Percentiles rank a stretch among this genome's conserved stretches.
Evolutionary conservation across 1,140 invertebrate genomes (phyloP).

Genomic region (Atta colombica): DNA sequence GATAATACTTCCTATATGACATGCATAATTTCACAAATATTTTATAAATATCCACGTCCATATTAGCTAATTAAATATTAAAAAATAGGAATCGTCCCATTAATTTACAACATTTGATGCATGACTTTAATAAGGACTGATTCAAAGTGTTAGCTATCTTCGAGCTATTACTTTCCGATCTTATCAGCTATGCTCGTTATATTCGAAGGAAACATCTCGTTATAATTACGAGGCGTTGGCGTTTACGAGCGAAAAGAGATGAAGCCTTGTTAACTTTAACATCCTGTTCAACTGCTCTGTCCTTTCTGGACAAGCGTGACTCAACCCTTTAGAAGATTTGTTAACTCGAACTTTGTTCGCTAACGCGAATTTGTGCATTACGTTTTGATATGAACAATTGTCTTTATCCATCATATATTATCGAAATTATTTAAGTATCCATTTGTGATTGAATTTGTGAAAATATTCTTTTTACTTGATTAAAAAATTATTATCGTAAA

Average conservation of each 20-base stretch:
- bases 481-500: not conserved
- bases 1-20: not conserved
- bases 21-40: not conserved
- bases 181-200: slow-evolving; percentile 72
- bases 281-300: slow-evolving; percentile 42
- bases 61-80: slow-evolving; percentile 24
- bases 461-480: not conserved
- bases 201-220: slow-evolving; percentile 78
- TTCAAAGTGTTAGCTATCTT: slow-evolving; percentile 11
- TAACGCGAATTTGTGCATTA: not conserved
- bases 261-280: slow-evolving; percentile 67
- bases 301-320: not conserved
- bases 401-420: not conserved
- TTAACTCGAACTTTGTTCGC: slow-evolving; percentile 28
- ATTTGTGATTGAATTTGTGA: not conserved
- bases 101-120: slow-evolving; percentile 66
- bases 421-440: not conserved
- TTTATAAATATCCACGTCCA: not conserved
- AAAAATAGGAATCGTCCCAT: slow-evolving; percentile 44
- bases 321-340: slow-evolving; percentile 65
- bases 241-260: slow-evolving; percentile 80
- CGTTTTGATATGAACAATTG: not conserved
- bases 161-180: slow-evolving; percentile 32
- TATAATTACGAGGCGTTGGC: slow-evolving; percentile 85
- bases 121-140: slow-evolving; percentile 61